Evolutionary conservation across 2,888 invertebrate species (phyloP), one percentile per base, ranked within the genome.

Genomic region (Allolobophora icterica): DNA sequence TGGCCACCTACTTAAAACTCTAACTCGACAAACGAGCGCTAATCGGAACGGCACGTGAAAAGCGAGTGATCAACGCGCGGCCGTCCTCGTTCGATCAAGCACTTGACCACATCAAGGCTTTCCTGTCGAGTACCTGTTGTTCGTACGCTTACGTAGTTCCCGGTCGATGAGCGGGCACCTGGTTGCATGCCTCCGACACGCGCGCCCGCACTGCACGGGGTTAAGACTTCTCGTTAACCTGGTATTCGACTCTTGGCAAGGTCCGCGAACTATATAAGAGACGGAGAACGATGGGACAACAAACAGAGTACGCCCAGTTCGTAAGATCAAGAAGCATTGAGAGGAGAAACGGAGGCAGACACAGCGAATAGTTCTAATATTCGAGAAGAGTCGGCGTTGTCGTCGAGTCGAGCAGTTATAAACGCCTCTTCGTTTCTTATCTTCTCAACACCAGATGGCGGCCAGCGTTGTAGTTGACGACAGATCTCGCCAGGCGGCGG

Each of bases 401-500:
- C 52, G 52, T 52, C 8, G 24, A 24, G 52, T 52, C 5, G 52
- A 52, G 52, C 52, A 13, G n/a, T 30, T 71, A 8, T 13, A 71
- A 11, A 71, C 71, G 71, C 71, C 71, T 71, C 71, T n/a, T 71
- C 71, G 71, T 71, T 2, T n/a, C 71, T 71, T 71, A 71, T 71
- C 71, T 30, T 17, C 6, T n/a, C 71, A 11, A 8, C 71, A n/a
- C 30, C n/a, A 71, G n/a, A 71, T 71, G 71, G 71, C 71, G 30
- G n/a, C 71, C 71, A 71, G 71, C n/a, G 71, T 71, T n/a, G n/a
- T 71, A 71, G 71, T 71, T n/a, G 71, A 71, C 71, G 71, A 71
- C 71, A 71, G 71, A n/a, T n/a, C 71, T n/a, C 71, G 71, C 15
- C 71, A 71, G 71, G 71, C 17, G 71, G 71, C 71, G n/a, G n/a